phyloP scores from a whole-genome alignment of 2,888 invertebrate genomes.

The Chymomyza amoena region DNA sequence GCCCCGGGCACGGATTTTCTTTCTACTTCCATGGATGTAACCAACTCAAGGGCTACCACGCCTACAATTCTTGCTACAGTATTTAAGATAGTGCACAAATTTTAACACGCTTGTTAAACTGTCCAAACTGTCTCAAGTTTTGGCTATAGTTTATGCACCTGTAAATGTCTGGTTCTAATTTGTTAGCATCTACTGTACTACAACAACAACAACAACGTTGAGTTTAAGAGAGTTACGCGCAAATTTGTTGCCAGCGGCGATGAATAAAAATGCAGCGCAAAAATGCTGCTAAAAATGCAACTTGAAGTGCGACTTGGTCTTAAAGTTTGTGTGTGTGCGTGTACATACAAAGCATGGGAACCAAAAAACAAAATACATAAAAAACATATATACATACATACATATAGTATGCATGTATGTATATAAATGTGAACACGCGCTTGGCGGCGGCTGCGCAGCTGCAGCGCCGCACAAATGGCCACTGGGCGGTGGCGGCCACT shows the following conservation, averaged over 20 bases:
- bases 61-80: too few species aligned
- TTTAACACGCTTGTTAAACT: too few species aligned
- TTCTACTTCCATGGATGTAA: too few species aligned
- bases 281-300: constrained; percentile 72
- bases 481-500: constrained; percentile 43
- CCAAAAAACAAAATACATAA: constrained; percentile 60
- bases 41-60: too few species aligned
- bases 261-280: constrained; percentile 68
- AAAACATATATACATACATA: background rate
- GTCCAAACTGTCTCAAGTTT: too few species aligned
- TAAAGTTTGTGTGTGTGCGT: constrained; percentile 8
- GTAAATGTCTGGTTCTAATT: background rate
- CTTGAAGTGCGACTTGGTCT: constrained; percentile 37
- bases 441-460: constrained; percentile 39
- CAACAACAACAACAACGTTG: constrained; percentile 21
- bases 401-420: background rate
- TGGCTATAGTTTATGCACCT: too few species aligned
- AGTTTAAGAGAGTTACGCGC: constrained; percentile 23
- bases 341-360: constrained; percentile 69
- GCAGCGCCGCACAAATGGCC: constrained; percentile 38
- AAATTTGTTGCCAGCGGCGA: constrained; percentile 69
- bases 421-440: constrained; percentile 11
- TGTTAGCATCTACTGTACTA: background rate
- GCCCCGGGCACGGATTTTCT: too few species aligned
- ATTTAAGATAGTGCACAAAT: too few species aligned